Evolutionary conservation across 2,797 vertebrate genomes (phyloP).

Genomic region (Glossophaga mutica): DNA sequence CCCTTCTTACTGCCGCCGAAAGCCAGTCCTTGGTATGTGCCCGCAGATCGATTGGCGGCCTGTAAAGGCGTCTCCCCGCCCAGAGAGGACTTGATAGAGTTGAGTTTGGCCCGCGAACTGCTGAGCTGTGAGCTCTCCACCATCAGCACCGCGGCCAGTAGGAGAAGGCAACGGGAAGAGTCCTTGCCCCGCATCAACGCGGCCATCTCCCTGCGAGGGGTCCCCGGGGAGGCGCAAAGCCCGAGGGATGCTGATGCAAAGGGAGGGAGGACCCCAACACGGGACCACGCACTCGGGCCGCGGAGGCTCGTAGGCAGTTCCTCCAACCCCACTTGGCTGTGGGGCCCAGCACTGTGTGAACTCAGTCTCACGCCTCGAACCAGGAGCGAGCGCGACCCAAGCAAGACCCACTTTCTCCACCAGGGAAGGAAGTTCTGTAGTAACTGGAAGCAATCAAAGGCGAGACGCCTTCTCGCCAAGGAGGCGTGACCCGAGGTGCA

Average conservation of each 20-base stretch:
- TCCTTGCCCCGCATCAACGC: slow-evolving; percentile 86
- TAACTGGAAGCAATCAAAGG: slow-evolving; percentile 62
- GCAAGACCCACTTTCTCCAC: slow-evolving; percentile 59
- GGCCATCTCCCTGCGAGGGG: slow-evolving; percentile 86
- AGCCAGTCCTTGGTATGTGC: slow-evolving; percentile 82
- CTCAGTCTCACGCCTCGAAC: slow-evolving; percentile 28
- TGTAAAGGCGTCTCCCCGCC: slow-evolving; percentile 87
- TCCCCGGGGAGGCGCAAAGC: slow-evolving; percentile 60
- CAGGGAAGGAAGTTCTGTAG: slow-evolving; percentile 71
- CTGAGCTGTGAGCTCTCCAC: slow-evolving; percentile 88
- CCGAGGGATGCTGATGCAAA: not conserved
- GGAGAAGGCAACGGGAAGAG: slow-evolving; percentile 87
- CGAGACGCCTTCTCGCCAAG: slow-evolving; percentile 48
- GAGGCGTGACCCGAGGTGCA: slow-evolving; percentile 73
- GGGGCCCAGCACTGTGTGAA: not conserved
- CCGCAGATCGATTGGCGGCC: slow-evolving; percentile 87
- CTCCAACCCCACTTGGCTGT: not conserved
- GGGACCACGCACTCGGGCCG: not conserved
- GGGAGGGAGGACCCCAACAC: not conserved
- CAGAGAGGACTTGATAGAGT: slow-evolving; percentile 94
- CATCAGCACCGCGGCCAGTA: slow-evolving; percentile 89
- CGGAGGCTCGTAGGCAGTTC: not conserved
- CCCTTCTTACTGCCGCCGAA: slow-evolving; percentile 89
- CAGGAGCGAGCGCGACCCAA: slow-evolving; percentile 39
- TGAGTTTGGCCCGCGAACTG: slow-evolving; percentile 89